Conservation (phyloP, 2,797 vertebrate genomes). For the Thripadectes ignobilis region DNA sequence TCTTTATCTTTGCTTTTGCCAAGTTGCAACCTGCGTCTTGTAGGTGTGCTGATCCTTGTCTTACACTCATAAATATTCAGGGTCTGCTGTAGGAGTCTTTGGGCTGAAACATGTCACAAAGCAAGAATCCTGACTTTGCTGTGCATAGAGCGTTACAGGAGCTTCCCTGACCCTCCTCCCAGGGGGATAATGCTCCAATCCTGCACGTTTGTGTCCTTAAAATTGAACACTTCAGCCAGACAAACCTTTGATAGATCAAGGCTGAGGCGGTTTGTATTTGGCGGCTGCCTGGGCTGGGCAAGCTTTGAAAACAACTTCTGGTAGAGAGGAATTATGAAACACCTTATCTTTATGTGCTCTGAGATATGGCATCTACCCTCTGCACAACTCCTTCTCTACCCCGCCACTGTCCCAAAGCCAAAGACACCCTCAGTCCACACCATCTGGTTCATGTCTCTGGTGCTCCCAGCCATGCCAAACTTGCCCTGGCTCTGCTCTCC, state of each 20-base stretch:
- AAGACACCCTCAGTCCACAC: not conserved
- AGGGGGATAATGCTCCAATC: not conserved
- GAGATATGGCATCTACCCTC: not conserved
- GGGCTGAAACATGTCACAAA: slow-evolving; percentile 8
- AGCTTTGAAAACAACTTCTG: not conserved
- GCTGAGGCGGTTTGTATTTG: not conserved
- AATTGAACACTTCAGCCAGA: not conserved
- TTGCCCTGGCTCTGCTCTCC: not conserved
- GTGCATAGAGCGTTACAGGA: not conserved
- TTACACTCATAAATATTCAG: slow-evolving; percentile 59
- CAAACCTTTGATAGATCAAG: not conserved
- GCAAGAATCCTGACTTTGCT: not conserved
- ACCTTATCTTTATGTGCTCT: not conserved
- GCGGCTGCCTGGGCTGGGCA: not conserved
- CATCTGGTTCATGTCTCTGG: not conserved
- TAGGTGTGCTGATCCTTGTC: slow-evolving; percentile 40
- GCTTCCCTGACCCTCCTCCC: not conserved
- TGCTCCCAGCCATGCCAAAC: not conserved
- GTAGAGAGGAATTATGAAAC: no score
- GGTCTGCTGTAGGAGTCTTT: not conserved
- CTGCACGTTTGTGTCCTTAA: not conserved
- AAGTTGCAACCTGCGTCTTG: not conserved
- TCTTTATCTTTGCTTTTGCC: not conserved
- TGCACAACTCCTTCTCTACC: not conserved
- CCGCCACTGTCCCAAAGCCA: not conserved